Conservation (phyloP, 2,888 invertebrate species). For the Galerucella pusilla region DNA sequence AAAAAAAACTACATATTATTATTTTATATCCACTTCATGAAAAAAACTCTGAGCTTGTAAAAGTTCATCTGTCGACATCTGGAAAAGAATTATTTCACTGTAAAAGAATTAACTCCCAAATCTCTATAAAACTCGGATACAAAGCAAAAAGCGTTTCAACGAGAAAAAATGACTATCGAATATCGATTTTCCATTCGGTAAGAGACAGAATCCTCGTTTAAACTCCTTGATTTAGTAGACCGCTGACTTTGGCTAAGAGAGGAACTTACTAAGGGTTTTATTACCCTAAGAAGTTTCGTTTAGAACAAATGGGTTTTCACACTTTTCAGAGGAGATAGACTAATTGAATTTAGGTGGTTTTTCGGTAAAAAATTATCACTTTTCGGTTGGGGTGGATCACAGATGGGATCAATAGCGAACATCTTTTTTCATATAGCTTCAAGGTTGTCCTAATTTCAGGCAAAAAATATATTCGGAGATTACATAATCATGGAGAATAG, state of each 20-base stretch:
- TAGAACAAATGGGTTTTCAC: conserved; percentile 36
- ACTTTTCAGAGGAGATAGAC: conserved; percentile 35
- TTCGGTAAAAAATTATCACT: conserved; percentile 4
- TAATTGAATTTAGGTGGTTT: conserved; percentile 29
- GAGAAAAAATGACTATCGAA: conserved; percentile 69
- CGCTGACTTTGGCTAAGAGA: conserved; percentile 30
- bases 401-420: conserved; percentile 4
- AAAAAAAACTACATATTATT: no score
- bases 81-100: conserved; percentile 5
- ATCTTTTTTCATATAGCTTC: neutral
- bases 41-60: neutral
- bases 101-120: conserved; percentile 29
- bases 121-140: conserved; percentile 28
- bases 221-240: conserved; percentile 56
- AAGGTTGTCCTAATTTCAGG: no score
- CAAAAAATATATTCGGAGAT: no score
- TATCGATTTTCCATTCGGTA: conserved; percentile 63
- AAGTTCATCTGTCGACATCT: conserved; percentile 1
- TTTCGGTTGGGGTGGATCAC: conserved; percentile 18
- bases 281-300: conserved; percentile 36
- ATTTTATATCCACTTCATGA: no score
- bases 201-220: conserved; percentile 49
- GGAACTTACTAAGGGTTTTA: conserved; percentile 33
- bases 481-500: no score
- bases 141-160: conserved; percentile 45